Evolutionary conservation across 2,113 vertebrate species (phyloP), one percentile per base, ranked within the genome.

Genomic region (Gymnogyps californianus): DNA sequence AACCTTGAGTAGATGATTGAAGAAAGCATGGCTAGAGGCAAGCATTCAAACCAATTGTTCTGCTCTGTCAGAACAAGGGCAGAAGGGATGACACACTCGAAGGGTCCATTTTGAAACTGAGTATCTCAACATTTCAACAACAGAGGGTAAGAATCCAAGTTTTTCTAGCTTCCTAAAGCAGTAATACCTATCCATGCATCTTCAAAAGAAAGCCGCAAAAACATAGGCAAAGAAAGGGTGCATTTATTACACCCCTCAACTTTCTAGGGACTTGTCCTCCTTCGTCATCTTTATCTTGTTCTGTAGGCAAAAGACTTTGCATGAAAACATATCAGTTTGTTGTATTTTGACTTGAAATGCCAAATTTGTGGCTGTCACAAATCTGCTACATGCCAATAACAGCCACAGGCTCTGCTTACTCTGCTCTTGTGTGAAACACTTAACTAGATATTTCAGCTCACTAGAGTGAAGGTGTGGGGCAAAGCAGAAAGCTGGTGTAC

Each of bases 31-130:
- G 65, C 78, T 89, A 54, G 83, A 96, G 77, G 87, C 74, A 82
- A 92, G 57, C 49, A 69, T 72, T 94, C 89, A 94, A 93, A 85
- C 44, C 74, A 91, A 85, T 84, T 87, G 75, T 85, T 96, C 83
- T 93, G 65, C 65, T 83, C 36, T 89, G 80, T 91, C 74, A 97
- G 65, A 96, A 85, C 74, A 96, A 69, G 57, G 57, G 52, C 57
- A 94, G 54, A 91, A 96, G 16, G 29, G 29, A 93, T 57, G 75
- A 93, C 46, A 72, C 25, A 49, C 90, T 94, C 4, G 7, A 94
- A 94, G 19, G 21, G 18, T 82, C 54, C 9, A 10, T 85, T 91
- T 69, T 64, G 42, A 90, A 90, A 74, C 18, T 18, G 65, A 90
- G 3, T 71, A 65, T 52, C 51, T 96, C 93, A 52, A 85, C 65